A percentile compares a stretch with the other conserved stretches of the same genome.
These are phyloP conservation scores for Valencia hispanica DNA, from an alignment of 2,797 vertebrate genomes.

Conservation along the genomic window DNA sequence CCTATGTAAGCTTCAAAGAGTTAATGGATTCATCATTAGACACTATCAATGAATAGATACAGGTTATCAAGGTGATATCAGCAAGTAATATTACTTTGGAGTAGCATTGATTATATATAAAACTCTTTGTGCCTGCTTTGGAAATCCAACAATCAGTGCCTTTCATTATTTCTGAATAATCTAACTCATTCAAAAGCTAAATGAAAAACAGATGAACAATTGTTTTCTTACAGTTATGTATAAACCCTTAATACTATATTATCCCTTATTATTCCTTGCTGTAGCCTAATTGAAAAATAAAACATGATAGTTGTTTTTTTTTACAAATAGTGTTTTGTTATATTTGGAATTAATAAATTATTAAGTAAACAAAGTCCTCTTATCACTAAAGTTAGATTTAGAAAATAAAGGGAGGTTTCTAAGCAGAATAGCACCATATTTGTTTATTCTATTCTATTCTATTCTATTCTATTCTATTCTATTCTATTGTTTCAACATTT, in stretches of 20 bases:
- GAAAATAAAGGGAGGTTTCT: background rate
- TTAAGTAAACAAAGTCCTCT: no score
- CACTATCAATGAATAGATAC: background rate
- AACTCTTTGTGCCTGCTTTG: background rate
- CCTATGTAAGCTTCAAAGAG: background rate
- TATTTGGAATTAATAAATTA: no score
- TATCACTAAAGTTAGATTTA: background rate
- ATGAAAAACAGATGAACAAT: background rate
- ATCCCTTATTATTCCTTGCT: background rate
- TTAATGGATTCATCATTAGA: background rate
- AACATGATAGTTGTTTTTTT: background rate
- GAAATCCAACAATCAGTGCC: background rate
- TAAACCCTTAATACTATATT: background rate
- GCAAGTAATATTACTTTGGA: background rate
- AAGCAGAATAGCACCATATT: background rate
- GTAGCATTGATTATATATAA: background rate
- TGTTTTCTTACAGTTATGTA: background rate
- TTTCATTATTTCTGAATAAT: no score
- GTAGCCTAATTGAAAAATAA: background rate
- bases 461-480: background rate
- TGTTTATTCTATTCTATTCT: background rate
- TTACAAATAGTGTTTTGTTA: no score
- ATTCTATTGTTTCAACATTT: background rate
- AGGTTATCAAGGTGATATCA: background rate
- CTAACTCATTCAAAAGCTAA: background rate